Percentiles rank a stretch among this genome's conserved stretches.
Conservation (phyloP, 2,888 invertebrate genomes). For the Limnephilus lunatus region DNA sequence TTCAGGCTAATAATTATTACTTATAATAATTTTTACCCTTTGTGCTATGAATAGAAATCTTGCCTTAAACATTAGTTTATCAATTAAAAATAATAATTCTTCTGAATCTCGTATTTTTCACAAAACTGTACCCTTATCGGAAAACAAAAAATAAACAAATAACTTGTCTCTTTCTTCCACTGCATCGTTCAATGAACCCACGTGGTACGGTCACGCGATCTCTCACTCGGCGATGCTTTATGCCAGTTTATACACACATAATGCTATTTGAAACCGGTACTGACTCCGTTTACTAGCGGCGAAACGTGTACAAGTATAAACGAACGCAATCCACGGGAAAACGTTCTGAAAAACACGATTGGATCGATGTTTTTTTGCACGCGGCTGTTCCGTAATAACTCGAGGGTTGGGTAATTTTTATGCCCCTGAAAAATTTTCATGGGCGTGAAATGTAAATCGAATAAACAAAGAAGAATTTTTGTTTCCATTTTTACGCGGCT, state of each 20-base stretch:
- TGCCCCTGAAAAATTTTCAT: not conserved
- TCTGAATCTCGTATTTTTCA: too few species aligned
- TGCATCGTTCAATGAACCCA: not conserved
- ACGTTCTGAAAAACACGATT: not conserved
- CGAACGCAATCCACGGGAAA: not conserved
- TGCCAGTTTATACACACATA: not conserved
- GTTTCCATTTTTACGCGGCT: not conserved
- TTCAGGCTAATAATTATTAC: too few species aligned
- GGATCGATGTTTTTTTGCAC: not conserved
- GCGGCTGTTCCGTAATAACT: not conserved
- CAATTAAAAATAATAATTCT: too few species aligned
- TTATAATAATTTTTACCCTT: too few species aligned
- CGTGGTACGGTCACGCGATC: constrained; percentile 8
- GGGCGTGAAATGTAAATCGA: not conserved
- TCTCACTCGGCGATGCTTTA: not conserved
- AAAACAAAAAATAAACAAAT: not conserved
- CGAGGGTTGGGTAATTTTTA: not conserved
- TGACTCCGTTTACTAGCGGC: not conserved
- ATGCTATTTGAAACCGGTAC: not conserved
- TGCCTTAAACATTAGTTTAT: too few species aligned
- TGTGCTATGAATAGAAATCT: too few species aligned
- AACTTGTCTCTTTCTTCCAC: not conserved
- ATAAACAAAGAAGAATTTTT: not conserved
- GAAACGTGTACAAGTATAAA: not conserved
- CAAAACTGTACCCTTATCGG: too few species aligned